Conservation (phyloP, 2,797 vertebrate species). For the Acrossocheilus wenchowensis region DNA sequence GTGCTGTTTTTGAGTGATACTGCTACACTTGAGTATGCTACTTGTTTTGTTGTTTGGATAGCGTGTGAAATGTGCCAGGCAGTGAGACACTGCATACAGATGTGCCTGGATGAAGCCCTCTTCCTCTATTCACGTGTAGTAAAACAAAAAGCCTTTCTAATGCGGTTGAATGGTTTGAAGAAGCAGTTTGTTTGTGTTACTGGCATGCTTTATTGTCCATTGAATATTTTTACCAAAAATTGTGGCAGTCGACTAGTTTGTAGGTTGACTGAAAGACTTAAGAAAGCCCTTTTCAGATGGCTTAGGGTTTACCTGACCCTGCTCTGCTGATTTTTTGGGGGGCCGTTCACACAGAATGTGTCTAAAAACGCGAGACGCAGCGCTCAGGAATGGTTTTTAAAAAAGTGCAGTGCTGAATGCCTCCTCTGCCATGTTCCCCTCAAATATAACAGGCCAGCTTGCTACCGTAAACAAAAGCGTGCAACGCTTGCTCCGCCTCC, state of each 20-base stretch:
- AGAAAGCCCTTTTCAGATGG: background rate
- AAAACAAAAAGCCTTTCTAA: conserved; percentile 21
- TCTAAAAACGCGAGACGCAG: too few species aligned
- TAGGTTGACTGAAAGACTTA: background rate
- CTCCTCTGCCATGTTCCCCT: too few species aligned
- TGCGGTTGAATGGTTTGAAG: conserved; percentile 16
- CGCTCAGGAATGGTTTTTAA: too few species aligned
- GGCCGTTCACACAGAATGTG: too few species aligned
- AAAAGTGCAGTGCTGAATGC: too few species aligned
- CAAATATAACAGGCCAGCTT: too few species aligned
- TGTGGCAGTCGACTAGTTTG: background rate
- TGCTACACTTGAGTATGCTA: conserved; percentile 18
- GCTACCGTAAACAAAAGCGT: too few species aligned
- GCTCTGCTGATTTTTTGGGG: background rate
- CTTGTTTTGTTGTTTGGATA: conserved; percentile 49
- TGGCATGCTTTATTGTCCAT: conserved; percentile 17
- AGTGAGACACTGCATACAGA: conserved; percentile 7
- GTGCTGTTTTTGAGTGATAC: conserved; percentile 13
- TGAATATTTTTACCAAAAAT: background rate
- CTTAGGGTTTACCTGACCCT: background rate
- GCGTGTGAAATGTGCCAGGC: conserved; percentile 14
- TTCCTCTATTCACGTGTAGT: background rate
- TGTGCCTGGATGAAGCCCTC: conserved; percentile 31
- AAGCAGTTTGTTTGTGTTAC: conserved; percentile 18
- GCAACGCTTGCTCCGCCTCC: too few species aligned